These are phyloP conservation scores for Petrocephalus sullivani DNA, from an alignment of 2,797 vertebrate species.

Conservation along the genomic window DNA sequence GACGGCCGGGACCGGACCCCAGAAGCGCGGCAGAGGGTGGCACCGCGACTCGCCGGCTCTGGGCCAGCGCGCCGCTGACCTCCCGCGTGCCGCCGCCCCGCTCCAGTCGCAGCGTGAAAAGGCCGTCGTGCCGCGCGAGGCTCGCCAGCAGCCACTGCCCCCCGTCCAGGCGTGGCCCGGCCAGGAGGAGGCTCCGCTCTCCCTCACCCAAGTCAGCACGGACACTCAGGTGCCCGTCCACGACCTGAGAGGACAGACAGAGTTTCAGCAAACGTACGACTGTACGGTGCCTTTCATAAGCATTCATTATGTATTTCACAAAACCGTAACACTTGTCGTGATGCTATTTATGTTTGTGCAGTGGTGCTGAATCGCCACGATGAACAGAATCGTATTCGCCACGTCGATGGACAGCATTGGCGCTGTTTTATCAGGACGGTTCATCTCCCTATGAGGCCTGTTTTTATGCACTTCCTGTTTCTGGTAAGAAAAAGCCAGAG, in stretches of 20 bases:
- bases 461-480: background rate
- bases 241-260: conserved; percentile 53
- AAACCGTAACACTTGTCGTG: background rate
- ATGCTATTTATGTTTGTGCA: background rate
- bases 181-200: conserved; percentile 57
- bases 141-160: conserved; percentile 76
- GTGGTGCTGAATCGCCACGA: background rate
- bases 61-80: conserved; percentile 61
- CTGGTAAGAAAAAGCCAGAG: background rate
- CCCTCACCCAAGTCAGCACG: conserved; percentile 67
- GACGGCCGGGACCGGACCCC: conserved; percentile 53
- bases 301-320: background rate
- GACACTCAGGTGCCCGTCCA: conserved; percentile 65
- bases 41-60: conserved; percentile 58
- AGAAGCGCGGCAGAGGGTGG: conserved; percentile 63
- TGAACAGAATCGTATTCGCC: background rate
- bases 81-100: conserved; percentile 72
- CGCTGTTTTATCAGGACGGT: background rate
- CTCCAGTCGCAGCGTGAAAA: conserved; percentile 71
- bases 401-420: background rate
- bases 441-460: background rate
- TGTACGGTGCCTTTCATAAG: background rate
- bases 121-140: conserved; percentile 71
- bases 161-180: conserved; percentile 62
- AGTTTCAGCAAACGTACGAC: background rate